Base-by-base conservation (phyloP, 2,797 vertebrate genomes). In the Loris lydekkerianus region DNA sequence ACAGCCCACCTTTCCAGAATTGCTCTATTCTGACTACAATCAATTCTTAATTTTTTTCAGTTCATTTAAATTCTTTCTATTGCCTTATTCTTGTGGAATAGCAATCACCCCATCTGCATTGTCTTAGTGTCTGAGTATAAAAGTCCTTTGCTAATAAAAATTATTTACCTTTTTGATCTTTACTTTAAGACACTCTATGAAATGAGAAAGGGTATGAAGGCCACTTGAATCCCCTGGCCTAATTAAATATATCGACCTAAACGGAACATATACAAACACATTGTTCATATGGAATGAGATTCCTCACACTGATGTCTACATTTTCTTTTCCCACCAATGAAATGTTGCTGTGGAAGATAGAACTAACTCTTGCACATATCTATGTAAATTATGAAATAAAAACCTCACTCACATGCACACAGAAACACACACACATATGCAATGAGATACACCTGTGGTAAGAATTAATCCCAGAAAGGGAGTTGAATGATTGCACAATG, bases 11-110 rank as follows among this genome's bases (percentile, higher is more conserved):
- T 2, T 73, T 89, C 77, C 10, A 29, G 11, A 98, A 93, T 8
- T n/a, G 10, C 86, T 98, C 84, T 63, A 65, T 25, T 96, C 21
- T 95, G 56, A 17, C 49, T 78, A 61, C 73, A 92, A 97, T 96
- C n/a, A 49, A 34, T 97, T 96, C 49, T 97, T 97, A 82, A 96
- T 87, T 95, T 97, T 97, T 98, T 97, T 86, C 89, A 92, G 17
- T 94, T 96, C 70, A 96, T 96, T 97, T 97, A 2, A 82, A 95
- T 93, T 85, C 17, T 83, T 96, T 80, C 97, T 93, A 43, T 34
- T 83, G 53, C 34, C 67, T 97, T 83, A 53, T 82, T 97, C 75
- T 96, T 60, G 29, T 29, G 91, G 80, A 97, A 94, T 34, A 96
- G 10, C 82, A 96, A 77, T 82, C 27, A 37, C 58, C 73, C 61